Conservation (phyloP, 2,113 vertebrate species). For the Haliaeetus leucogaster region DNA sequence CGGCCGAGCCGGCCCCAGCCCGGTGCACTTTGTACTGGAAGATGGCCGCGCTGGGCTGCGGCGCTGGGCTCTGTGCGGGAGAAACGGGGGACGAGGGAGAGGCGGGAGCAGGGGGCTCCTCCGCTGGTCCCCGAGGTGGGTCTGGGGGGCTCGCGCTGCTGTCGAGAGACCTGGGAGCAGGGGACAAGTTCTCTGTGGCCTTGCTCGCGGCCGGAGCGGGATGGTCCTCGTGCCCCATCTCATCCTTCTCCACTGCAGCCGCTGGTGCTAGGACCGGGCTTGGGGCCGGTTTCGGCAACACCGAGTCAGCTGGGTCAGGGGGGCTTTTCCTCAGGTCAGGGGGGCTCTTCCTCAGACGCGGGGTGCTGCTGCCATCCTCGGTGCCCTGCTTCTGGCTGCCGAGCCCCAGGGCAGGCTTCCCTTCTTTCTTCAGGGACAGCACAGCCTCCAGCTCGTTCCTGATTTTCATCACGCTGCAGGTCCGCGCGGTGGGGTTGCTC, state of each 20-base stretch:
- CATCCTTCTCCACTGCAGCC: neutral
- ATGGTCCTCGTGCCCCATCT: neutral
- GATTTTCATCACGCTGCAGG: constrained; percentile 64
- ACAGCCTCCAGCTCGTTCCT: constrained; percentile 73
- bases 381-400: constrained; percentile 42
- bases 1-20: neutral
- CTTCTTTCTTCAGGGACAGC: constrained; percentile 65
- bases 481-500: neutral
- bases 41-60: fast-evolving
- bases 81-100: neutral
- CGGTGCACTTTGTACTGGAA: constrained; percentile 66
- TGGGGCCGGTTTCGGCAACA: neutral
- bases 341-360: neutral
- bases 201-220: neutral
- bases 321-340: neutral
- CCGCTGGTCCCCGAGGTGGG: neutral
- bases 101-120: neutral
- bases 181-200: neutral
- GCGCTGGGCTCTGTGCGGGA: neutral
- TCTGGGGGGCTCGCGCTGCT: neutral
- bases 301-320: neutral
- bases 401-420: neutral
- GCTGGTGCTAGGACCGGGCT: neutral
- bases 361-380: constrained; percentile 1
- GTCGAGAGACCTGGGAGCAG: neutral